phyloP scores from a whole-genome alignment of 1,140 invertebrate species.

The Lineus longissimus region DNA sequence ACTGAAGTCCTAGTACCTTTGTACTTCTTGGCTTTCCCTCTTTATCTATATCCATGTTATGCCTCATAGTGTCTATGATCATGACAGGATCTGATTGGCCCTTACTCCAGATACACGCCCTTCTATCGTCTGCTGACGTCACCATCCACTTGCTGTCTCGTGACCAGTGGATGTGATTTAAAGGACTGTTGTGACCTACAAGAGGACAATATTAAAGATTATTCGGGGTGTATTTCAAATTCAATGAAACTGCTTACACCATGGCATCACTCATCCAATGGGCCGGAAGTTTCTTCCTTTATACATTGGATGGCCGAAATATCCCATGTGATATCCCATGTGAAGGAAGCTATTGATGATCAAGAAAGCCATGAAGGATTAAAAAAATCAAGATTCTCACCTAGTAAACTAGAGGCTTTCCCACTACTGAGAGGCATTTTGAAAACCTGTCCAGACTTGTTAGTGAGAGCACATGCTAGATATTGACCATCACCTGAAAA shows the following conservation, averaged over 20 bases:
- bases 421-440: constrained; percentile 31
- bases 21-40: constrained; percentile 21
- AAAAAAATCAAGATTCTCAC: constrained; percentile 14
- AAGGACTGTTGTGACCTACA: constrained; percentile 36
- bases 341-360: background rate
- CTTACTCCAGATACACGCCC: constrained; percentile 38
- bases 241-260: too few species aligned
- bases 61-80: constrained; percentile 25
- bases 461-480: constrained; percentile 42
- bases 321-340: background rate
- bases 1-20: too few species aligned
- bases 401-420: constrained; percentile 29
- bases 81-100: constrained; percentile 36
- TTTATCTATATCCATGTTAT: constrained; percentile 28
- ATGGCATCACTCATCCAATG: too few species aligned
- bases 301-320: too few species aligned
- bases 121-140: constrained; percentile 46
- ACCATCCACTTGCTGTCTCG: constrained; percentile 36
- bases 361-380: background rate
- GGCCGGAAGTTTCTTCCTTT: too few species aligned
- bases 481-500: constrained; percentile 36
- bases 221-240: too few species aligned
- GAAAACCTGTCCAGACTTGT: constrained; percentile 41
- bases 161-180: constrained; percentile 39
- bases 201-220: constrained; percentile 8